Base-by-base conservation (phyloP, 2,797 vertebrate species). In the Rhinatrema bivittatum region DNA sequence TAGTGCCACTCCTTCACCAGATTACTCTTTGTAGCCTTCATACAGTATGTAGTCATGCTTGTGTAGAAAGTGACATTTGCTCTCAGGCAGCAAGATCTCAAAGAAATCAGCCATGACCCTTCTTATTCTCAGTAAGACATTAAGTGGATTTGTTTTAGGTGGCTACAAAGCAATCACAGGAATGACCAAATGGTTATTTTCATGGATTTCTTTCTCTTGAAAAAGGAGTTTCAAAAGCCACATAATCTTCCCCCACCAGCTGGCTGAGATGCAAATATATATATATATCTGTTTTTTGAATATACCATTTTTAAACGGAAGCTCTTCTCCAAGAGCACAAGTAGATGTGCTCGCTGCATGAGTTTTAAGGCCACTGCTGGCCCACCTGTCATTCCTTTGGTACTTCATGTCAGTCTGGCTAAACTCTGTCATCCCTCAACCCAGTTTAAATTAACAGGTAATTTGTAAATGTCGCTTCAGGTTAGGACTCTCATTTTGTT, bases 401-500 rank as follows among this genome's bases (percentile, higher is more conserved):
- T 90, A 84, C 87, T 80, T 86, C 86, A 89, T 94, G 95, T 96
- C 93, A 90, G 71, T 83, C 88, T 76, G 80, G 89, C 90, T 96
- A 92, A 93, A 88, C 79, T 83, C 88, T 82, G 89, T 93, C 92
- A 96, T 97, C 90, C 91, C 83, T 97, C 94, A 96, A 91, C 88
- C 90, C 84, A 82, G 85, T 91, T 90, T 90, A 94, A 97, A 98
- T 97, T 94, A 97, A 94, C 95, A 97, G 91, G 94, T 97, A 91
- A 97, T 97, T 97, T 97, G 91, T 97, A 94, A 93, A 94, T 89
- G 95, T 97, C 95, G 92, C 93, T 94, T 96, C 89, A 81, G 90
- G 89, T 98, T 98, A 97, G 92, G 87, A 78, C 75, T 79, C 89
- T 97, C 91, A 95, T 97, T 97, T 96, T 93, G 87, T 88, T 91